A percentile compares a stretch with the other conserved stretches of the same genome.
Conservation (phyloP, 2,888 invertebrate species). For the Cacoxenus indagator region DNA sequence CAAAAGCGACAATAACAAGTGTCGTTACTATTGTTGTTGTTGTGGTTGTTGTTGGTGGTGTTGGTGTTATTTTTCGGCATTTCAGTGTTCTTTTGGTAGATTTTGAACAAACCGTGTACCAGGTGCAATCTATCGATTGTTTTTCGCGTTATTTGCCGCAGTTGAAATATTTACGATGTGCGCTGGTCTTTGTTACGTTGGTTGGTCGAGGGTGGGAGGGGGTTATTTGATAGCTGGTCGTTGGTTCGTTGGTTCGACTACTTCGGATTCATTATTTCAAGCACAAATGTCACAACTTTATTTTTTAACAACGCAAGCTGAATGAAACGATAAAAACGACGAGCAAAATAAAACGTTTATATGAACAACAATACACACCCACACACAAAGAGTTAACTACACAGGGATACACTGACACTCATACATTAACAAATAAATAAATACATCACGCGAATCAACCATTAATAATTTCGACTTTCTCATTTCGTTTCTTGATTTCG, state of each 20-base stretch:
- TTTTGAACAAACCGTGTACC: slow-evolving; percentile 48
- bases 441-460: slow-evolving; percentile 15
- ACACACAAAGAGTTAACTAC: slow-evolving; percentile 28
- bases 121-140: slow-evolving; percentile 63
- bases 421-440: neutral
- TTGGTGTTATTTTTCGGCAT: slow-evolving; percentile 28
- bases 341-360: neutral
- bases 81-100: slow-evolving; percentile 49
- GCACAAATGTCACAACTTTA: slow-evolving; percentile 49
- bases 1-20: slow-evolving; percentile 12
- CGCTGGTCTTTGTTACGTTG: slow-evolving; percentile 41
- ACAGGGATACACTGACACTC: slow-evolving; percentile 9
- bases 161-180: slow-evolving; percentile 63
- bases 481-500: neutral
- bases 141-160: slow-evolving; percentile 62
- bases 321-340: neutral
- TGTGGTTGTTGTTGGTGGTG: neutral
- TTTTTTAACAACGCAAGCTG: neutral
- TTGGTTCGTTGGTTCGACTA: neutral
- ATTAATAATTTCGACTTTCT: slow-evolving; percentile 12
- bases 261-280: slow-evolving; percentile 34
- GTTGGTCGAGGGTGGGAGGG: neutral
- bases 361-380: neutral
- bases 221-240: neutral
- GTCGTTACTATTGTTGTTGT: slow-evolving; percentile 40